phyloP scores from a whole-genome alignment of 2,888 invertebrate genomes.

The Drosophila putrida region DNA sequence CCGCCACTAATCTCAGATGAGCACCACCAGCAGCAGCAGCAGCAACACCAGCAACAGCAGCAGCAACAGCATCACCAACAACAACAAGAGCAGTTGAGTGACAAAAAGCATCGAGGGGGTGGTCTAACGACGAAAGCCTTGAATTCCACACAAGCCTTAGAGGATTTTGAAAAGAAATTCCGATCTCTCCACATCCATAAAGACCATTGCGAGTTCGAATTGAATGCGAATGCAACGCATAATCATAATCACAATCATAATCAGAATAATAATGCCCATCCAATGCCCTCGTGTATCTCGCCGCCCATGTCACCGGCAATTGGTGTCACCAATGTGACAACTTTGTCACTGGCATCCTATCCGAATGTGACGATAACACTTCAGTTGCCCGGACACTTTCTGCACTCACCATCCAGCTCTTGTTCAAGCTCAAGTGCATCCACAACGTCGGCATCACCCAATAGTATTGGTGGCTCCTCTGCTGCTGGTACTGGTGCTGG shows the following conservation, averaged over 20 bases:
- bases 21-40: slow-evolving; percentile 23
- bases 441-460: slow-evolving; percentile 70
- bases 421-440: slow-evolving; percentile 75
- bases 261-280: slow-evolving; percentile 32
- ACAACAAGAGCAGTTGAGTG: slow-evolving; percentile 11
- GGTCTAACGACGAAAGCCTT: slow-evolving; percentile 73
- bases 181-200: slow-evolving; percentile 84
- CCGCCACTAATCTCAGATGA: slow-evolving; percentile 64
- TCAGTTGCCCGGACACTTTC: slow-evolving; percentile 77
- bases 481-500: slow-evolving; percentile 11
- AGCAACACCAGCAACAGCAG: slow-evolving; percentile 17
- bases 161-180: slow-evolving; percentile 84
- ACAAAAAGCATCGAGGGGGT: slow-evolving; percentile 31
- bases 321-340: slow-evolving; percentile 60
- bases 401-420: slow-evolving; percentile 73
- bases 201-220: slow-evolving; percentile 75
- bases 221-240: slow-evolving; percentile 7
- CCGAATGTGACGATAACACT: slow-evolving; percentile 83
- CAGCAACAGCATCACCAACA: slow-evolving; percentile 15
- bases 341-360: slow-evolving; percentile 82
- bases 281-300: slow-evolving; percentile 83
- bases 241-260: slow-evolving; percentile 12
- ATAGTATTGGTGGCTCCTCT: slow-evolving; percentile 1
- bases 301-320: slow-evolving; percentile 84
- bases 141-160: slow-evolving; percentile 79